phyloP scores from a whole-genome alignment of 2,797 vertebrate species.

The Stomatorhinus walkeri region DNA sequence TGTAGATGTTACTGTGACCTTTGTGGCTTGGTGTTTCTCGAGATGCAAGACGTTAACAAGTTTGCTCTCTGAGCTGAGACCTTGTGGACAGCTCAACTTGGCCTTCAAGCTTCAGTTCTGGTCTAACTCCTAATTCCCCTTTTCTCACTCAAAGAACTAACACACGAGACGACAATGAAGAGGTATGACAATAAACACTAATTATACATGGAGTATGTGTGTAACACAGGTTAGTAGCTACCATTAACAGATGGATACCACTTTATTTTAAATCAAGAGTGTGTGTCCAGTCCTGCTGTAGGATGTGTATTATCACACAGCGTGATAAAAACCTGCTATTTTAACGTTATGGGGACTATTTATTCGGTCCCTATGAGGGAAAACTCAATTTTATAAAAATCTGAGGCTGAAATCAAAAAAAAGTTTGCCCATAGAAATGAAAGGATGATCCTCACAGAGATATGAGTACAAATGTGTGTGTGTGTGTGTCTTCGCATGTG shows the following conservation, averaged over 20 bases:
- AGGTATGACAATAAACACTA: neutral
- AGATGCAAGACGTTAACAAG: neutral
- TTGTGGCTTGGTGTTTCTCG: neutral
- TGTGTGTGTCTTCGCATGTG: neutral
- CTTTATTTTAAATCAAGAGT: neutral
- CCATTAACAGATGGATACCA: neutral
- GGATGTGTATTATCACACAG: neutral
- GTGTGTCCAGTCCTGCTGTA: neutral
- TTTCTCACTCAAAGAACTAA: neutral
- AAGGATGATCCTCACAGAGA: neutral
- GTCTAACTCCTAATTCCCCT: neutral
- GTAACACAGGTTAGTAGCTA: neutral
- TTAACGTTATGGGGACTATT: neutral
- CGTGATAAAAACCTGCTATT: neutral
- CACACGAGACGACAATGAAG: neutral
- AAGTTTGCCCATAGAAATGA: neutral
- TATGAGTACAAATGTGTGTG: neutral
- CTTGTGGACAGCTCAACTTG: conserved; percentile 8
- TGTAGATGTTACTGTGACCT: neutral
- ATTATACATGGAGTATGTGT: neutral
- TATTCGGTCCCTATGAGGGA: neutral
- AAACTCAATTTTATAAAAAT: neutral
- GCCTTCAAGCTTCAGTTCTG: neutral
- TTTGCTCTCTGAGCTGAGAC: neutral
- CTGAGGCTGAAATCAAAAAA: neutral